A percentile compares a stretch with the other conserved stretches of the same genome.
phyloP scores from a whole-genome alignment of 2,888 invertebrate species.

The Eustalomyia histrio region DNA sequence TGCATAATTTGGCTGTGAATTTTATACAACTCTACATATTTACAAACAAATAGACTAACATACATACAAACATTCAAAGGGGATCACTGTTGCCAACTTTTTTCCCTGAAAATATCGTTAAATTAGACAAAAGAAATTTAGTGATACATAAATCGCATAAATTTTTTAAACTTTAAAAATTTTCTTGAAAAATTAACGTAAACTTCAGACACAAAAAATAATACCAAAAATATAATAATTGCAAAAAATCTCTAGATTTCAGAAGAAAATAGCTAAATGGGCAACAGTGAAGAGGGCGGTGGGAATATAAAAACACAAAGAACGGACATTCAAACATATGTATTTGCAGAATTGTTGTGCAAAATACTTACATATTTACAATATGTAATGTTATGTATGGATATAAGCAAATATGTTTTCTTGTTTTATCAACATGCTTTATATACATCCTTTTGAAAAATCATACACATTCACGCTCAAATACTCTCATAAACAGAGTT shows the following conservation, averaged over 20 bases:
- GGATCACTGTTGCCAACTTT: too few species aligned
- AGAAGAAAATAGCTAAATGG: too few species aligned
- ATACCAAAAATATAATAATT: too few species aligned
- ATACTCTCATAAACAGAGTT: constrained; percentile 35
- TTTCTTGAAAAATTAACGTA: too few species aligned
- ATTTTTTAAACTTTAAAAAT: too few species aligned
- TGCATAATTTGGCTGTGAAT: constrained; percentile 77
- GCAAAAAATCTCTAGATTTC: too few species aligned
- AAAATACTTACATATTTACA: not conserved
- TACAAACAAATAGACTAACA: not conserved
- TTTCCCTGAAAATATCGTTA: too few species aligned
- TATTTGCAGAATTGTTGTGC: constrained; percentile 48
- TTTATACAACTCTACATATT: constrained; percentile 44
- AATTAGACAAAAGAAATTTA: too few species aligned
- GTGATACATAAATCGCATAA: too few species aligned
- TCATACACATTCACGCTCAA: constrained; percentile 37
- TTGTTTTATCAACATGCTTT: constrained; percentile 32
- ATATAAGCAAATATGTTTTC: constrained; percentile 44
- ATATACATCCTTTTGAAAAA: constrained; percentile 1
- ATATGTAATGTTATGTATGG: not conserved
- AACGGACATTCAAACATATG: constrained; percentile 49
- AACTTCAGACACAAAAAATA: too few species aligned
- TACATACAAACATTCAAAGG: constrained; percentile 6
- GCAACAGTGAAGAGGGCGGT: too few species aligned
- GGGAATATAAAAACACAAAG: constrained; percentile 29